Evolutionary conservation across 2,888 invertebrate species (phyloP).

Genomic region (Helleia helle): DNA sequence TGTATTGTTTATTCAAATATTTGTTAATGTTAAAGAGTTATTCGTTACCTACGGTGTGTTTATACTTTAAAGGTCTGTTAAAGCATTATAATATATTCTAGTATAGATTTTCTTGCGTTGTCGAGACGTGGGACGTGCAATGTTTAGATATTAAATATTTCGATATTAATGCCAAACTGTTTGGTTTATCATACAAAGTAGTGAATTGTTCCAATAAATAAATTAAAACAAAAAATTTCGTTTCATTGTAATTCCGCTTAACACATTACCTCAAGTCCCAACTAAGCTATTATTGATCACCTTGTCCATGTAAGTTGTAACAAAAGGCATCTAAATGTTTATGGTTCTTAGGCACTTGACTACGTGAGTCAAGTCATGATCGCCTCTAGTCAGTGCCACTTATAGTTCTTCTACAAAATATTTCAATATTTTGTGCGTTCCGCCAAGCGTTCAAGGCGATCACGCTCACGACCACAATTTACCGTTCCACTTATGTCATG

Average conservation of each 20-base stretch:
- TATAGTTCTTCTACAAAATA: no score
- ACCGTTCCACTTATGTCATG: no score
- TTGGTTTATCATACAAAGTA: constrained; percentile 66
- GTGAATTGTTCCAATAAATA: constrained; percentile 64
- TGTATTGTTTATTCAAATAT: constrained; percentile 7
- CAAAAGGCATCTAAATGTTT: no score
- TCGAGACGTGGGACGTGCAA: constrained; percentile 55
- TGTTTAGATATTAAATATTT: constrained; percentile 54
- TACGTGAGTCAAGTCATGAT: no score
- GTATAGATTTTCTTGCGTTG: constrained; percentile 24
- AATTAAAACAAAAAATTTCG: constrained; percentile 32
- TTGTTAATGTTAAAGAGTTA: constrained; percentile 5
- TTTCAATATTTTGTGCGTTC: no score
- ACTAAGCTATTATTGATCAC: no score
- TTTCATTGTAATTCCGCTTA: constrained; percentile 19
- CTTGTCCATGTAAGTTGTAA: no score
- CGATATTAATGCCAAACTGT: constrained; percentile 56
- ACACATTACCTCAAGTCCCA: no score
- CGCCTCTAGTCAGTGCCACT: no score
- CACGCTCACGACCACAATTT: no score
- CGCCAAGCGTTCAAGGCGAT: no score
- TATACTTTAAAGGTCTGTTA: constrained; percentile 14
- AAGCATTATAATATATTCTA: constrained; percentile 14
- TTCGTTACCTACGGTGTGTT: constrained; percentile 11
- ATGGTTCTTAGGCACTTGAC: no score